phyloP scores from a whole-genome alignment of 2,797 vertebrate species.

The Morus bassanus region DNA sequence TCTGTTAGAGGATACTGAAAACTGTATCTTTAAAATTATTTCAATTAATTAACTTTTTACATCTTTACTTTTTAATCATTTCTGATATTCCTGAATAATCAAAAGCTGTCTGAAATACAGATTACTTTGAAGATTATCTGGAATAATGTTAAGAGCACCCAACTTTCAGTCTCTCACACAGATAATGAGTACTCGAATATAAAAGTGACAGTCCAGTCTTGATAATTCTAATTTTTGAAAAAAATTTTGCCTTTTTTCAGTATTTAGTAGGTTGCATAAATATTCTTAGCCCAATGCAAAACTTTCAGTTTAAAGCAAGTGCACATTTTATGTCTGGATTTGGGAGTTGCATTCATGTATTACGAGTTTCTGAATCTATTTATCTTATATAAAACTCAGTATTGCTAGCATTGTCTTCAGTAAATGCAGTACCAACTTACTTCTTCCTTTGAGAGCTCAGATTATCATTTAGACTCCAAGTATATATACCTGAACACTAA shows the following conservation, averaged over 20 bases:
- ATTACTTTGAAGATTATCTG: background rate
- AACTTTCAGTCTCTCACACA: background rate
- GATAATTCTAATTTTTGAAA: conserved; percentile 15
- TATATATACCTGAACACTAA: background rate
- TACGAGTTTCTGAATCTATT: conserved; percentile 15
- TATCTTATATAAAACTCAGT: background rate
- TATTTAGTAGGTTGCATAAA: conserved; percentile 23
- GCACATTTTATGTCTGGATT: background rate
- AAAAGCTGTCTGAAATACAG: conserved; percentile 5
- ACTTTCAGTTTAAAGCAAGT: background rate
- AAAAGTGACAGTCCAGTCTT: conserved; percentile 1
- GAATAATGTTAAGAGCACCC: background rate
- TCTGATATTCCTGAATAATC: conserved; percentile 5
- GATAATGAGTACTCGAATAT: background rate
- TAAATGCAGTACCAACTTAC: background rate
- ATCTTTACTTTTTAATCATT: conserved; percentile 19
- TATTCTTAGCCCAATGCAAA: background rate
- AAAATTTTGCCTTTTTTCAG: background rate
- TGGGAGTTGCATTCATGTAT: background rate
- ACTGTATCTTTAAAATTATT: background rate
- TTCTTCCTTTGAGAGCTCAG: background rate
- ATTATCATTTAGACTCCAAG: background rate
- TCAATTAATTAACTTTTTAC: background rate
- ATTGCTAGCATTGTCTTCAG: background rate
- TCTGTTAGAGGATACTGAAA: background rate